Evolutionary conservation across 2,888 invertebrate species (phyloP).

Genomic region (Hirtodrosophila duncani): DNA sequence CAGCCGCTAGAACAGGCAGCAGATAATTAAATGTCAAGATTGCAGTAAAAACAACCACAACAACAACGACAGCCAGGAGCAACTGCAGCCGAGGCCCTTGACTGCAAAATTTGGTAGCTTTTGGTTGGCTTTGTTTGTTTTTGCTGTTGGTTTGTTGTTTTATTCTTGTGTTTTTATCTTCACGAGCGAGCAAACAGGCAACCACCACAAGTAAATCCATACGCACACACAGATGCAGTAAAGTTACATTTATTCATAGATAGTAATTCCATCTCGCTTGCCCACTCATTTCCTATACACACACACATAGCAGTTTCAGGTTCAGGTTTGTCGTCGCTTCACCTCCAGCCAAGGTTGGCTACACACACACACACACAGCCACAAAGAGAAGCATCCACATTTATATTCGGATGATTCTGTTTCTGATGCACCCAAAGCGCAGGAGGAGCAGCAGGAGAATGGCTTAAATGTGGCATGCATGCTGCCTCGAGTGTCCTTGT

Average conservation of each 20-base stretch:
- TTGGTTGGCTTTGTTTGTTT: too few relatives aligned
- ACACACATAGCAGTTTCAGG: constrained; percentile 29
- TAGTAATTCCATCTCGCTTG: neutral
- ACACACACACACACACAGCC: constrained; percentile 28
- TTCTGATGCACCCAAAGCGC: constrained; percentile 13
- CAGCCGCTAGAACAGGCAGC: constrained; percentile 27
- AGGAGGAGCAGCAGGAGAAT: constrained; percentile 5
- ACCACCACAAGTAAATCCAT: constrained; percentile 14
- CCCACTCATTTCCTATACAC: constrained; percentile 7
- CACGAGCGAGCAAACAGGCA: constrained; percentile 26
- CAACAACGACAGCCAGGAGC: neutral
- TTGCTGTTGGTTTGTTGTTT: constrained; percentile 2
- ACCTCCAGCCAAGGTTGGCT: constrained; percentile 33
- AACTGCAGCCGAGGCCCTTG: neutral
- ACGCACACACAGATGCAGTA: constrained; percentile 7
- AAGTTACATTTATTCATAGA: neutral
- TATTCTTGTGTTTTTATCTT: constrained; percentile 24
- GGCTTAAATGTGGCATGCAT: constrained; percentile 24
- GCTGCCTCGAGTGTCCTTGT: constrained; percentile 50
- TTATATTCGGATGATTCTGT: constrained; percentile 14
- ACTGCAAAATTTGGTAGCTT: constrained; percentile 12
- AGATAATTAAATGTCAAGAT: constrained; percentile 60
- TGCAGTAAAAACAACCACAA: constrained; percentile 21
- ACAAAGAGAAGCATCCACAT: constrained; percentile 15
- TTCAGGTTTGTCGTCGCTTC: constrained; percentile 44